phyloP scores from a whole-genome alignment of 2,113 vertebrate species.

The Dasyornis broadbenti region DNA sequence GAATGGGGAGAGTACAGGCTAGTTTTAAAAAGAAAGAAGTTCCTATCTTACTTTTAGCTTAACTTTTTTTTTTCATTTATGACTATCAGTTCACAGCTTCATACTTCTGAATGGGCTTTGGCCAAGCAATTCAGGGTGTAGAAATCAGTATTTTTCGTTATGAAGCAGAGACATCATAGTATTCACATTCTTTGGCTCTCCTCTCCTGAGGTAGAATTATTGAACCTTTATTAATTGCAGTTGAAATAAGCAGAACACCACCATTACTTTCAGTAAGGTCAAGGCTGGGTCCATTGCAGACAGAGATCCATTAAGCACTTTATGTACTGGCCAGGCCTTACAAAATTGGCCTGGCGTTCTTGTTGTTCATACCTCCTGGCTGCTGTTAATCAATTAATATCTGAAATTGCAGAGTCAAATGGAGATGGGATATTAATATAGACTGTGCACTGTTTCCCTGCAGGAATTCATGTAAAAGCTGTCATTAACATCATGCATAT shows the following conservation, averaged over 20 bases:
- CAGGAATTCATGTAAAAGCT: conserved; percentile 41
- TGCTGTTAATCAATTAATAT: conserved; percentile 45
- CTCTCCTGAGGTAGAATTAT: not conserved
- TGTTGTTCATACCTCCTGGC: conserved; percentile 3
- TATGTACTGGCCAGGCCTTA: not conserved
- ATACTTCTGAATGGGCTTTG: not conserved
- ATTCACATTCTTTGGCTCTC: not conserved
- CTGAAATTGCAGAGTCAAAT: not conserved
- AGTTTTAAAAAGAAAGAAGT: not conserved
- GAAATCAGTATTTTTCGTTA: not conserved
- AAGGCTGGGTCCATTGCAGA: not conserved
- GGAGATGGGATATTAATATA: not conserved
- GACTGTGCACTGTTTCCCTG: not conserved
- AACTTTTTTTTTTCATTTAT: not conserved
- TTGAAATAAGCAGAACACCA: not conserved
- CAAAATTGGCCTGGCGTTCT: not conserved
- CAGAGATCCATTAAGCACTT: not conserved
- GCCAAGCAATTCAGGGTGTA: not conserved
- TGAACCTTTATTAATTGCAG: not conserved
- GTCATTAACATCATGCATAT: conserved; percentile 48
- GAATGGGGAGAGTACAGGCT: not conserved
- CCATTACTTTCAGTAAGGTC: not conserved
- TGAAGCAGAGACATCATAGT: not conserved
- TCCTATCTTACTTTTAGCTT: not conserved
- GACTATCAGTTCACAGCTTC: not conserved